phyloP scores from a whole-genome alignment of 2,113 vertebrate species.

The Nannobrachium achirus region DNA sequence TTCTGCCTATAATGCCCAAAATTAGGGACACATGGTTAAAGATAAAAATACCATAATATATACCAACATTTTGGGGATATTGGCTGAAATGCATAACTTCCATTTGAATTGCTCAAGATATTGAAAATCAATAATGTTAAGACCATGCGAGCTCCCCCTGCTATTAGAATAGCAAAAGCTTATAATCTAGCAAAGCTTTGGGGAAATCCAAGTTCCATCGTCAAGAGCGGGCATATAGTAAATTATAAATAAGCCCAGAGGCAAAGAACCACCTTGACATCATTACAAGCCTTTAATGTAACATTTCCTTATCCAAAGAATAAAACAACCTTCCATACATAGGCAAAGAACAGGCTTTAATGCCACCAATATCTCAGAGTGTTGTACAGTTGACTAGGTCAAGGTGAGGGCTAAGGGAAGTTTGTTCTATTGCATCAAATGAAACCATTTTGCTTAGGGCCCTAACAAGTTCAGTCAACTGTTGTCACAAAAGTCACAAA shows the following conservation, averaged over 20 bases:
- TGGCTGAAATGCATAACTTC: conserved; percentile 7
- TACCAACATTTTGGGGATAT: too few relatives aligned
- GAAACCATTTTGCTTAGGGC: too few relatives aligned
- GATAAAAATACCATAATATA: too few relatives aligned
- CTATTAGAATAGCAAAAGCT: background rate
- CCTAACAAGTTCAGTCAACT: too few relatives aligned
- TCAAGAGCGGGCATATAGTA: conserved; percentile 23
- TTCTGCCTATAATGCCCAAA: too few relatives aligned
- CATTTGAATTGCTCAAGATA: background rate
- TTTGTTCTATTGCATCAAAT: too few relatives aligned
- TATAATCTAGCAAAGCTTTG: background rate
- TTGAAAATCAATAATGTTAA: background rate
- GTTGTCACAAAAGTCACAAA: too few relatives aligned
- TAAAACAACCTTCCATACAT: background rate
- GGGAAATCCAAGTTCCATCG: background rate
- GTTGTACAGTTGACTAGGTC: background rate
- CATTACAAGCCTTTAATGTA: conserved; percentile 37
- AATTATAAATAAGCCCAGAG: conserved; percentile 53
- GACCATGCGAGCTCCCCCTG: background rate
- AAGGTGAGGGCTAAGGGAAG: too few relatives aligned
- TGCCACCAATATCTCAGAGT: conserved; percentile 36
- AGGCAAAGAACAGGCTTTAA: conserved; percentile 23
- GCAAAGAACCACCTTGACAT: conserved; percentile 38
- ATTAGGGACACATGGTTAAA: too few relatives aligned
- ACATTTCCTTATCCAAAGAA: conserved; percentile 35